These are phyloP conservation scores for Pygoscelis antarcticus DNA, from an alignment of 2,113 vertebrate species.

Conservation along the genomic window DNA sequence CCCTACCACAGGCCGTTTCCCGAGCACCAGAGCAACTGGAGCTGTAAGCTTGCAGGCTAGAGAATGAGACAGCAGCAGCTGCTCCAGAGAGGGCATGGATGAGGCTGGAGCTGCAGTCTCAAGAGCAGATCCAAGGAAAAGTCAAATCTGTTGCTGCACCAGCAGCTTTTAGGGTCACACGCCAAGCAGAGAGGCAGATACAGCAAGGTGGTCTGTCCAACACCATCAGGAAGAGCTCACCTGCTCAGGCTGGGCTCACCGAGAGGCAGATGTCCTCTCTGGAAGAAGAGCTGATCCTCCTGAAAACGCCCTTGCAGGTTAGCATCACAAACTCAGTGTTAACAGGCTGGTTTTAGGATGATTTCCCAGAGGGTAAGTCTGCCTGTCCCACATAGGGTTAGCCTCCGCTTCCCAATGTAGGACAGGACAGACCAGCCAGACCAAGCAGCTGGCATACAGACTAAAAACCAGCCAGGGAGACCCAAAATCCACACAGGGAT, in stretches of 20 bases:
- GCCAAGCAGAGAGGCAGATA: not conserved
- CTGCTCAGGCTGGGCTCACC: not conserved
- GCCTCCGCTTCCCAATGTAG: not conserved
- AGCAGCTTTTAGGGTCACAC: not conserved
- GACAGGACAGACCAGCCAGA: conserved; percentile 18
- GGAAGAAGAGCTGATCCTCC: not conserved
- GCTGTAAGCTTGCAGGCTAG: not conserved
- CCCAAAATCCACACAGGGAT: not conserved
- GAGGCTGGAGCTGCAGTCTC: not conserved
- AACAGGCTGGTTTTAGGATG: not conserved
- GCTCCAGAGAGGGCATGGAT: not conserved
- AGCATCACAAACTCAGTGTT: not conserved
- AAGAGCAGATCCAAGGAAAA: not conserved
- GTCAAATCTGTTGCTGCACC: not conserved
- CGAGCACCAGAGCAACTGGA: not conserved
- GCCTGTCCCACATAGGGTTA: conserved; percentile 17
- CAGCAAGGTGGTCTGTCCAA: not conserved
- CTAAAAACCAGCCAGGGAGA: not conserved
- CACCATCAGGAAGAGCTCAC: not conserved
- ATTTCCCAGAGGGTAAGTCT: not conserved
- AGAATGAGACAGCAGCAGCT: not conserved
- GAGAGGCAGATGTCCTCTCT: not conserved
- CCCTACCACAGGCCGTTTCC: not conserved
- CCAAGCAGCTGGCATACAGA: not conserved
- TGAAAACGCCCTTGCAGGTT: not conserved